Evolutionary conservation across 2,113 vertebrate species (phyloP).

Genomic region (Megaceryle maxima): DNA sequence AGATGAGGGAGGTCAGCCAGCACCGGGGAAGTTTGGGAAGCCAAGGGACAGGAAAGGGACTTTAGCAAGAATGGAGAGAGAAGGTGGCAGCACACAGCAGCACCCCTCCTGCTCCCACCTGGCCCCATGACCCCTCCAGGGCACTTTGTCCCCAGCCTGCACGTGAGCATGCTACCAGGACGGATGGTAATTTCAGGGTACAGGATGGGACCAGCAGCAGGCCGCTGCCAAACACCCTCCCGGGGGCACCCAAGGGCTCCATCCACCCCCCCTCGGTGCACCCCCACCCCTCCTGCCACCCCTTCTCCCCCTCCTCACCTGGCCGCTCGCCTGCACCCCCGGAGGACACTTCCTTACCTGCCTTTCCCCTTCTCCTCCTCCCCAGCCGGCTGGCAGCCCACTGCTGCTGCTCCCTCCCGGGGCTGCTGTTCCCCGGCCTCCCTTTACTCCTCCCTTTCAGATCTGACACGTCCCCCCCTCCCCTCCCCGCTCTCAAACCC

Average conservation of each 20-base stretch:
- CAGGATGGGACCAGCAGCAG: neutral
- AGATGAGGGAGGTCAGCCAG: neutral
- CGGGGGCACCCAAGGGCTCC: neutral
- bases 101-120: neutral
- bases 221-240: neutral
- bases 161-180: rapidly evolving
- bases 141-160: neutral
- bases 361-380: neutral
- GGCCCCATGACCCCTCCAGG: neutral
- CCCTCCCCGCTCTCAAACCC: neutral
- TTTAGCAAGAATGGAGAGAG: neutral
- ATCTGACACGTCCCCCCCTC: conserved; percentile 29
- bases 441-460: conserved; percentile 55
- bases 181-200: rapidly evolving
- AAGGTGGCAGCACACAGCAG: neutral
- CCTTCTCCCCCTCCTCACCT: neutral
- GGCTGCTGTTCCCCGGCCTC: conserved; percentile 2
- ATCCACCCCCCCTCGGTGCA: neutral
- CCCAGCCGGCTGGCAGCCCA: neutral
- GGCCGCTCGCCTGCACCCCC: neutral
- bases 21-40: neutral
- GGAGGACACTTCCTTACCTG: neutral
- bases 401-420: neutral
- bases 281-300: neutral
- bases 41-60: neutral